Evolutionary conservation across 1,140 invertebrate species (phyloP).

Genomic region (Dendrolimus kikuchii): DNA sequence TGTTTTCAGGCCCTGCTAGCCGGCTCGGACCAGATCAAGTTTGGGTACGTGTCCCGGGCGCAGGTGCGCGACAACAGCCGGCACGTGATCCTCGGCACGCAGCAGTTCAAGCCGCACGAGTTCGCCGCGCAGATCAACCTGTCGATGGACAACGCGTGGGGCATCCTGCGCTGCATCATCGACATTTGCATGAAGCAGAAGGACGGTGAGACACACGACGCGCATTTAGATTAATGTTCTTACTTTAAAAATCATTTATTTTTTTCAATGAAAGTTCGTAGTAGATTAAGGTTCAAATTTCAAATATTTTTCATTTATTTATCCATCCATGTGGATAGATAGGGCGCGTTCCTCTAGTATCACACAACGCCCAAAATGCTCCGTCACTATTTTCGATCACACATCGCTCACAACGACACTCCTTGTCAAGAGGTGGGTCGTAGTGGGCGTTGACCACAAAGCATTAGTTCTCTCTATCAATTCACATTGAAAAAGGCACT

Average conservation of each 20-base stretch:
- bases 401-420: too few species aligned
- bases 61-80: conserved; percentile 95
- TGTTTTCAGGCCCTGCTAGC: conserved; percentile 84
- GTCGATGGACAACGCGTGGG: conserved; percentile 99
- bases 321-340: too few species aligned
- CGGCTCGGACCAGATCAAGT: conserved; percentile 98
- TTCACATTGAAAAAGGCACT: too few species aligned
- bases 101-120: conserved; percentile 98
- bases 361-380: too few species aligned
- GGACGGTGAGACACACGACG: conserved; percentile 80
- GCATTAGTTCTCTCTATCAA: too few species aligned
- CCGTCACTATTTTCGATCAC: too few species aligned
- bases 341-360: too few species aligned
- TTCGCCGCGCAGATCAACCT: conserved; percentile 99
- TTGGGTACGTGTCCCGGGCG: conserved; percentile 97
- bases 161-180: conserved; percentile 97
- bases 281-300: too few species aligned
- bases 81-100: conserved; percentile 97
- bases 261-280: too few species aligned
- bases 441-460: too few species aligned
- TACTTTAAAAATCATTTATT: neutral
- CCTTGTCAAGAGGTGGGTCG: too few species aligned
- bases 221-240: neutral
- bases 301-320: too few species aligned
- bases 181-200: conserved; percentile 98